Percentiles rank a stretch among this genome's conserved stretches.
Evolutionary conservation across 2,888 invertebrate species (phyloP).

Genomic region (Athalia cordata): DNA sequence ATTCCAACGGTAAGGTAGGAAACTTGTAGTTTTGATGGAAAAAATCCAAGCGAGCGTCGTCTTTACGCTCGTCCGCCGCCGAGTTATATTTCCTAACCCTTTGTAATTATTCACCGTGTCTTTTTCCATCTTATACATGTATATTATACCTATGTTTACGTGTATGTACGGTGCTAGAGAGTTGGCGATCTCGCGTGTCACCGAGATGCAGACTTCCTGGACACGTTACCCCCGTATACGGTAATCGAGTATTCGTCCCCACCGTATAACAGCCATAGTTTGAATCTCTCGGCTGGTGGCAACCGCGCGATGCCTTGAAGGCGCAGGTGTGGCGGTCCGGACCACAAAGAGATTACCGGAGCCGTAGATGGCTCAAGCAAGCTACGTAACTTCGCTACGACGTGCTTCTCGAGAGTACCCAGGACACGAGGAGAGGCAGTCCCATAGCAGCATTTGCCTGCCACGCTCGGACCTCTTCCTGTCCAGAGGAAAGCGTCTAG

Average conservation of each 20-base stretch:
- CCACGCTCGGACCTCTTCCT: constrained; percentile 51
- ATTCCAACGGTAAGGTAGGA: too few relatives aligned
- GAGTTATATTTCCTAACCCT: neutral
- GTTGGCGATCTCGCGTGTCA: constrained; percentile 45
- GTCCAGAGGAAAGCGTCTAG: constrained; percentile 45
- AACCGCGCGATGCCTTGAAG: constrained; percentile 46
- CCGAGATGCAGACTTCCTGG: constrained; percentile 58
- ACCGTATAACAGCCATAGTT: constrained; percentile 47
- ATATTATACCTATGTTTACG: too few relatives aligned
- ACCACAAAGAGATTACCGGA: constrained; percentile 57
- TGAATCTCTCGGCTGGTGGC: constrained; percentile 43
- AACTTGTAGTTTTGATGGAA: neutral
- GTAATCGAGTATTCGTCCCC: constrained; percentile 40
- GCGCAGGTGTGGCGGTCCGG: constrained; percentile 64
- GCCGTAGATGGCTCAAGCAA: constrained; percentile 60
- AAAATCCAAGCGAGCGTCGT: neutral
- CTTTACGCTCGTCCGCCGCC: too few relatives aligned
- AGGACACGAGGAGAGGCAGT: constrained; percentile 47
- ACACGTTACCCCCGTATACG: constrained; percentile 61
- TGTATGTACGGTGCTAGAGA: neutral
- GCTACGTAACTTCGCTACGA: constrained; percentile 50
- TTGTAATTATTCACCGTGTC: constrained; percentile 22
- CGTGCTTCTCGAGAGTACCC: constrained; percentile 10
- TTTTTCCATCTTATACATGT: neutral
- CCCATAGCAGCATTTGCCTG: constrained; percentile 50